Conservation (phyloP, 2,113 vertebrate species). For the Acanthochromis polyacanthus region DNA sequence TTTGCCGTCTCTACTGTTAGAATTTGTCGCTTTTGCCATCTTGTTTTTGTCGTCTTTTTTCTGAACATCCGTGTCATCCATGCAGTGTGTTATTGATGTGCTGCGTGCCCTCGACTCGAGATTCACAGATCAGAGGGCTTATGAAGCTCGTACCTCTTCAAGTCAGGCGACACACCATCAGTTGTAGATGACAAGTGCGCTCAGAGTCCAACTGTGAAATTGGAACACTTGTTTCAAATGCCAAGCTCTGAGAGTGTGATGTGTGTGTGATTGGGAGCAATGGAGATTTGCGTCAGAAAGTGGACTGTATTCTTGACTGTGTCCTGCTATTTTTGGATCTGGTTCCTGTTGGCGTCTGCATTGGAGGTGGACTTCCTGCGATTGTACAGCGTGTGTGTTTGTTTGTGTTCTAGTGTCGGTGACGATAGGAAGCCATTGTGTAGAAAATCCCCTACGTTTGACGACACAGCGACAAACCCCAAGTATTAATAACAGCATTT, state of each 20-base stretch:
- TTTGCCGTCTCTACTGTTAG: slow-evolving; percentile 7
- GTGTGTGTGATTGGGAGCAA: slow-evolving; percentile 3
- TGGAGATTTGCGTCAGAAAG: slow-evolving; percentile 31
- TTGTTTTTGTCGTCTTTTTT: background rate
- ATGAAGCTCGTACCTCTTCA: slow-evolving; percentile 27
- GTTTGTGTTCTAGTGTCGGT: background rate
- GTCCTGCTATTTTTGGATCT: slow-evolving; percentile 56
- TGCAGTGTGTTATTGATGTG: slow-evolving; percentile 22
- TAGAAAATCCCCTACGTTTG: slow-evolving; percentile 19
- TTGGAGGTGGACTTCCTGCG: slow-evolving; percentile 47
- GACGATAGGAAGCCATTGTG: slow-evolving; percentile 5
- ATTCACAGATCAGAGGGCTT: slow-evolving; percentile 54
- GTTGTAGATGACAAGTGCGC: slow-evolving; percentile 26
- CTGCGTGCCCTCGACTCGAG: slow-evolving; percentile 6
- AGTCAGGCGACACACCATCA: slow-evolving; percentile 28
- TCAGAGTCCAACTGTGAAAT: slow-evolving; percentile 63
- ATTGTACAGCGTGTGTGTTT: slow-evolving; percentile 29
- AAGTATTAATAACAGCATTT: background rate
- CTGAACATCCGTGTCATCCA: slow-evolving; percentile 27
- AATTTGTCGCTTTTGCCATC: background rate
- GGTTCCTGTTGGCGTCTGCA: slow-evolving; percentile 57
- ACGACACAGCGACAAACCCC: background rate
- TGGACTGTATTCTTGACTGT: slow-evolving; percentile 1
- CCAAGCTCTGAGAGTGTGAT: slow-evolving; percentile 15
- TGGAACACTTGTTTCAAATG: slow-evolving; percentile 63